Conservation (phyloP, 1,140 invertebrate genomes). For the Papilio machaon region DNA sequence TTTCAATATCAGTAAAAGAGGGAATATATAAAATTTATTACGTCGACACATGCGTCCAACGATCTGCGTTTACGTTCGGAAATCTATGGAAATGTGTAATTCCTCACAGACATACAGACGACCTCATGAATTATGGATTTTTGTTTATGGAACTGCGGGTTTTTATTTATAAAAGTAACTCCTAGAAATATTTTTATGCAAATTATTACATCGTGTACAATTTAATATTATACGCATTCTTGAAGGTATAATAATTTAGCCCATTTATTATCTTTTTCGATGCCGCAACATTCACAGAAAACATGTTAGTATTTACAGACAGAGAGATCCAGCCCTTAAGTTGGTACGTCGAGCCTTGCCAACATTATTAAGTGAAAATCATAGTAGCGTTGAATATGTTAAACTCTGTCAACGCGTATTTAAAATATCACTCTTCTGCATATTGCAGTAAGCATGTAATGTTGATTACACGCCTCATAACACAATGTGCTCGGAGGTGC, state of each 20-base stretch:
- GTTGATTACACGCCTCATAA: slow-evolving; percentile 31
- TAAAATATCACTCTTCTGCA: neutral
- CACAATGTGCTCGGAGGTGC: slow-evolving; percentile 29
- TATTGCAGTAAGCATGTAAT: slow-evolving; percentile 19
- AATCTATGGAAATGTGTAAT: slow-evolving; percentile 68
- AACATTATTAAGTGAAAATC: too few relatives aligned
- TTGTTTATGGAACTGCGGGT: slow-evolving; percentile 43
- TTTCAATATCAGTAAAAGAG: slow-evolving; percentile 48
- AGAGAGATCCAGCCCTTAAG: too few relatives aligned
- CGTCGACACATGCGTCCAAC: slow-evolving; percentile 56
- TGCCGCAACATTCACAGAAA: too few relatives aligned
- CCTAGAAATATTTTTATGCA: slow-evolving; percentile 38
- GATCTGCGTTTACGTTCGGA: slow-evolving; percentile 45
- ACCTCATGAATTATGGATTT: slow-evolving; percentile 61
- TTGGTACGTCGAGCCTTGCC: too few relatives aligned
- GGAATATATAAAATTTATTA: slow-evolving; percentile 65
- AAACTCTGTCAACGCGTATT: neutral
- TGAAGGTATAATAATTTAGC: neutral
- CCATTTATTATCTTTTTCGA: too few relatives aligned
- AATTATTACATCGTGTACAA: too few relatives aligned
- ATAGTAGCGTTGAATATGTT: neutral
- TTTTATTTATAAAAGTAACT: slow-evolving; percentile 39
- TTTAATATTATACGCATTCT: neutral
- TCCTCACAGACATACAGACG: slow-evolving; percentile 54
- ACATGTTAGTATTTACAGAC: too few relatives aligned